Evolutionary conservation across 2,113 vertebrate genomes (phyloP).

Genomic region (Xyliphius kryptos): DNA sequence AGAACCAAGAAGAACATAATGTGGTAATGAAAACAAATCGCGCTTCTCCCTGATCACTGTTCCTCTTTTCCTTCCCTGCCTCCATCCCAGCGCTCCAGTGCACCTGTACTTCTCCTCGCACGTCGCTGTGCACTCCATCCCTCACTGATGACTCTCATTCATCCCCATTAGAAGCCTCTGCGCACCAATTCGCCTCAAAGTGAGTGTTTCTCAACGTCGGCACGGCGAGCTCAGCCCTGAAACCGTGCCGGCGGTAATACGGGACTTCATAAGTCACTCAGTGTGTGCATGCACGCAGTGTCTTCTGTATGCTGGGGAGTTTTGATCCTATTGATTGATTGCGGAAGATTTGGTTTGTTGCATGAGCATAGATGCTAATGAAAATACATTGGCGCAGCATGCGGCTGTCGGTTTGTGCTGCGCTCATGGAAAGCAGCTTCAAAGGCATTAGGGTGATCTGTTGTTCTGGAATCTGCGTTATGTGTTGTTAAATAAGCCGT

Average conservation of each 20-base stretch:
- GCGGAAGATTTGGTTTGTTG: slow-evolving; percentile 4
- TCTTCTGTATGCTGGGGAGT: neutral
- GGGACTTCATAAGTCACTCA: neutral
- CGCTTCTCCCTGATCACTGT: slow-evolving; percentile 37
- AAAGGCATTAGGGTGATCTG: neutral
- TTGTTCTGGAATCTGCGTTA: neutral
- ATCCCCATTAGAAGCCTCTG: slow-evolving; percentile 38
- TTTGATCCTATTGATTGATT: slow-evolving; percentile 19
- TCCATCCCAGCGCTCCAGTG: slow-evolving; percentile 15
- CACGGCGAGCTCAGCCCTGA: slow-evolving; percentile 3
- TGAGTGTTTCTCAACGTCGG: slow-evolving; percentile 30
- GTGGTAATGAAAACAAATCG: slow-evolving; percentile 67
- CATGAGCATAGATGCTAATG: slow-evolving; percentile 11
- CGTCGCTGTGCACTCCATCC: slow-evolving; percentile 20
- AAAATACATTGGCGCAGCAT: slow-evolving; percentile 6
- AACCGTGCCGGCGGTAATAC: neutral
- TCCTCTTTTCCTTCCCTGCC: slow-evolving; percentile 10
- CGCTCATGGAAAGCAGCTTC: neutral
- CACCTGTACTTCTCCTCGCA: slow-evolving; percentile 30
- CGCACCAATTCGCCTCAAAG: slow-evolving; percentile 12
- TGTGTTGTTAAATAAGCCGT: neutral
- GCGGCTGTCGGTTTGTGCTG: neutral
- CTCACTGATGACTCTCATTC: slow-evolving; percentile 39
- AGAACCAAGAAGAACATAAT: slow-evolving; percentile 57
- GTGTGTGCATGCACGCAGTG: neutral